Percentiles rank a stretch among this genome's conserved stretches.
Evolutionary conservation across 2,113 vertebrate species (phyloP).

Genomic region (Pterophyllum scalare): DNA sequence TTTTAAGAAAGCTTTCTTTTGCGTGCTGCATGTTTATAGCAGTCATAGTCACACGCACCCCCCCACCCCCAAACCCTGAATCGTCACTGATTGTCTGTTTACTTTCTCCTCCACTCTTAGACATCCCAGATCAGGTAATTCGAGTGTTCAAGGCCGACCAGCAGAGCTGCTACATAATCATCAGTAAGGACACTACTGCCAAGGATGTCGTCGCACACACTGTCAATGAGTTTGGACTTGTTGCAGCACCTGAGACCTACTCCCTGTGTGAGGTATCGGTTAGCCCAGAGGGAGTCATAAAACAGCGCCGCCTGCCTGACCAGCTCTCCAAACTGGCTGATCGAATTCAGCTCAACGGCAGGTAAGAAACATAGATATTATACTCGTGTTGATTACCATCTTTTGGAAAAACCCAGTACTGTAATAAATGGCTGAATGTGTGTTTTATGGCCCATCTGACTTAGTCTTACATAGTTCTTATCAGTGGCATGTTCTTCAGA

Average conservation of each 20-base stretch:
- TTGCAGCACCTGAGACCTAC: conserved; percentile 86
- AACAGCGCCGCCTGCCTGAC: conserved; percentile 93
- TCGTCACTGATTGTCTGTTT: background rate
- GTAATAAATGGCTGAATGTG: background rate
- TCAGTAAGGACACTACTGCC: conserved; percentile 97
- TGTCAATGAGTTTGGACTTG: conserved; percentile 90
- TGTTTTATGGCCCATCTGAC: background rate
- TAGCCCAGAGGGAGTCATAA: conserved; percentile 94
- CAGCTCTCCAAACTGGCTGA: conserved; percentile 96
- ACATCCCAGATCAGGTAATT: conserved; percentile 97
- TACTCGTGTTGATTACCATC: background rate
- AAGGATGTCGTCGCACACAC: conserved; percentile 94
- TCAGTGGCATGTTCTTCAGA: background rate
- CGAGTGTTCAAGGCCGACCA: conserved; percentile 96
- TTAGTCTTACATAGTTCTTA: background rate
- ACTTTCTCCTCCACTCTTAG: conserved; percentile 70
- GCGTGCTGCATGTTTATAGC: background rate
- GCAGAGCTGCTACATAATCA: conserved; percentile 98
- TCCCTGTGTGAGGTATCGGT: conserved; percentile 96
- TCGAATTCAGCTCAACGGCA: conserved; percentile 95
- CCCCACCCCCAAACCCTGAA: background rate
- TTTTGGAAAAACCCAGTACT: background rate
- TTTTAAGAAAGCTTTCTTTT: background rate
- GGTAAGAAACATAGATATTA: conserved; percentile 76
- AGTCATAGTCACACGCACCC: too few relatives aligned